A percentile compares a stretch with the other conserved stretches of the same genome.
These are phyloP conservation scores for Clangula hyemalis DNA, from an alignment of 2,797 vertebrate species.

Conservation along the genomic window DNA sequence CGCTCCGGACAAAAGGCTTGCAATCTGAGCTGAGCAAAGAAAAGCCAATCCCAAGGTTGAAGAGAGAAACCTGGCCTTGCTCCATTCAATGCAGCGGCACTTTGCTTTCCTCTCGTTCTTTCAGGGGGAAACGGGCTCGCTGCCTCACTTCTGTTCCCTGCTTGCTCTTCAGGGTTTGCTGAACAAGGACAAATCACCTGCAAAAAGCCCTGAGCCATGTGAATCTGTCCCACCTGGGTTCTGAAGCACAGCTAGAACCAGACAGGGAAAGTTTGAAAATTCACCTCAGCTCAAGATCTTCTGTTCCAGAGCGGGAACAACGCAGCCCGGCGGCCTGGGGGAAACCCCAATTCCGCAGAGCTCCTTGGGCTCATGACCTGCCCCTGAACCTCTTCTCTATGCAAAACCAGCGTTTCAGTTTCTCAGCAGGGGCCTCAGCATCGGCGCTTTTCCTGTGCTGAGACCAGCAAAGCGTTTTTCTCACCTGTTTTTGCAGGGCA, in stretches of 20 bases:
- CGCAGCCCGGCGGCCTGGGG: not conserved
- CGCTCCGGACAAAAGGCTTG: not conserved
- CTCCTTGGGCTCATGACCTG: rapidly evolving
- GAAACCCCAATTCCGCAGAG: not conserved
- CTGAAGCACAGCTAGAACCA: not conserved
- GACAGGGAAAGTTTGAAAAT: not conserved
- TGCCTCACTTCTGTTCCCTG: not conserved
- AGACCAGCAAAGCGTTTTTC: not conserved
- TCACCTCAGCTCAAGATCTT: not conserved
- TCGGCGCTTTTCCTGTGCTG: rapidly evolving
- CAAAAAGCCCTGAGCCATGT: not conserved
- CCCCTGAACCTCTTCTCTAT: not conserved
- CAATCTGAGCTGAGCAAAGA: not conserved
- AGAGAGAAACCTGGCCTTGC: not conserved
- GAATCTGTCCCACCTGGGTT: not conserved
- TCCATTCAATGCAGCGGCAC: rapidly evolving
- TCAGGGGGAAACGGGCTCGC: not conserved
- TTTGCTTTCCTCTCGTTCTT: not conserved
- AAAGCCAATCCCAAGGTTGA: not conserved
- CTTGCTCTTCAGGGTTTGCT: not conserved
- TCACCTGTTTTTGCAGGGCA: slow-evolving; percentile 77
- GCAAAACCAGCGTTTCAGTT: not conserved
- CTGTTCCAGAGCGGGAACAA: rapidly evolving
- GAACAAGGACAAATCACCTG: not conserved
- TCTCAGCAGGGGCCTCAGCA: not conserved